A percentile compares a stretch with the other conserved stretches of the same genome.
Evolutionary conservation across 2,888 invertebrate genomes (phyloP).

Genomic region (Sycophila texana): DNA sequence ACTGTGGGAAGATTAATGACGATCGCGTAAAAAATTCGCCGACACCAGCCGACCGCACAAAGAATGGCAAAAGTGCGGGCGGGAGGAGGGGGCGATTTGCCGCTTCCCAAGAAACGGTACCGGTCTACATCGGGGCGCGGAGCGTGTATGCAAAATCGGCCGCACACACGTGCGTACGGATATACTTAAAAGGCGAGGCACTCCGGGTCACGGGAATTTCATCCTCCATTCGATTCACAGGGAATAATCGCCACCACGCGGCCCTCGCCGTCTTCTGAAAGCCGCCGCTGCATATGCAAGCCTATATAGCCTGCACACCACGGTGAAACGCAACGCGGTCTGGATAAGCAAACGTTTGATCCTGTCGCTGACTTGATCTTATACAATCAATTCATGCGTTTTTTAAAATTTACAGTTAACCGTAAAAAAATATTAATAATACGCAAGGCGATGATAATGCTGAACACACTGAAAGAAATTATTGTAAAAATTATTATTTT

Average conservation of each 20-base stretch:
- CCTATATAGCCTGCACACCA: neutral
- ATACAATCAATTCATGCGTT: neutral
- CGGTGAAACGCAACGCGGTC: neutral
- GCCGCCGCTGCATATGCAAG: constrained; percentile 1
- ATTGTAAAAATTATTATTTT: no score
- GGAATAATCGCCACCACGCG: constrained; percentile 55
- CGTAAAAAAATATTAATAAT: no score
- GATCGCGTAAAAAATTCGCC: constrained; percentile 36
- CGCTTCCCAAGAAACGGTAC: constrained; percentile 32
- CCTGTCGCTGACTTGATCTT: constrained; percentile 4
- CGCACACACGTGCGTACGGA: neutral
- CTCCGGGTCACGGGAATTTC: constrained; percentile 57
- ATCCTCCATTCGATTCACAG: constrained; percentile 56
- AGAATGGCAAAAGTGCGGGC: neutral
- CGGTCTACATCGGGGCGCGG: constrained; percentile 9
- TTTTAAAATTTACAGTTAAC: neutral
- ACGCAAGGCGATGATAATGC: no score
- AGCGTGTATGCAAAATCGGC: constrained; percentile 23
- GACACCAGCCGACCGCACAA: constrained; percentile 14
- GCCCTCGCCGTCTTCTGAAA: neutral
- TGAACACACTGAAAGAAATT: no score
- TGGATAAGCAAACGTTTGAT: constrained; percentile 11
- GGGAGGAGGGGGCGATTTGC: constrained; percentile 21
- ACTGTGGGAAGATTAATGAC: constrained; percentile 39
- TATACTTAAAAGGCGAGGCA: constrained; percentile 42